These are phyloP conservation scores for Platalea minor DNA, from an alignment of 2,797 vertebrate species.

Conservation along the genomic window DNA sequence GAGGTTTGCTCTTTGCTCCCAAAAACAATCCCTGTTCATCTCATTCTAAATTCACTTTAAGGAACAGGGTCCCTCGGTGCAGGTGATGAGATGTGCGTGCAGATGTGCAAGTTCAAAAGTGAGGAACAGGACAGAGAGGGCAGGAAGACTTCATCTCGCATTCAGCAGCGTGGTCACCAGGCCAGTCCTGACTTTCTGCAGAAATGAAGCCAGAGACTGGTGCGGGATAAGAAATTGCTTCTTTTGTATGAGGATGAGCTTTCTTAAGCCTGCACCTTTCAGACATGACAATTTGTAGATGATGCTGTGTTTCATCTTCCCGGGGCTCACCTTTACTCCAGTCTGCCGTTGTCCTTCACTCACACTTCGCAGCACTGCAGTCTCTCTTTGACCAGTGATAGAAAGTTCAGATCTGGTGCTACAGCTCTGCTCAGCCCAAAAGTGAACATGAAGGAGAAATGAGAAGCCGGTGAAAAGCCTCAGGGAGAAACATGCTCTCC, in stretches of 20 bases:
- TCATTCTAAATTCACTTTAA: slow-evolving; percentile 1
- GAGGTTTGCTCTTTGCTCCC: neutral
- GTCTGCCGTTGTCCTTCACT: neutral
- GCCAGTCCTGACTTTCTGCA: neutral
- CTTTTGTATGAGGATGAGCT: neutral
- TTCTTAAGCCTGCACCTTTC: neutral
- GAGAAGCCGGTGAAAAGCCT: neutral
- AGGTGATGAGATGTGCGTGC: neutral
- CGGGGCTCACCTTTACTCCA: neutral
- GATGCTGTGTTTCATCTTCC: neutral
- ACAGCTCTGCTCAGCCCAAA: neutral
- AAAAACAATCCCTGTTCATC: neutral
- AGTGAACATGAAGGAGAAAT: neutral
- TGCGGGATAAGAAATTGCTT: neutral
- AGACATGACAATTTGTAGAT: neutral
- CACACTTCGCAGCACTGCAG: neutral
- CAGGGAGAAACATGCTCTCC: neutral
- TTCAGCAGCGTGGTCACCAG: neutral
- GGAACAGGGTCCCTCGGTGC: neutral
- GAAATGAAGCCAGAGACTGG: neutral
- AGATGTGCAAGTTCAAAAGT: neutral
- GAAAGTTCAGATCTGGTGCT: neutral
- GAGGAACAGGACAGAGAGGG: neutral
- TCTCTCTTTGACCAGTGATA: neutral
- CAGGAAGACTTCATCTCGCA: neutral